These are phyloP conservation scores for Antheraea mylitta DNA, from an alignment of 1,140 invertebrate species.

Conservation along the genomic window DNA sequence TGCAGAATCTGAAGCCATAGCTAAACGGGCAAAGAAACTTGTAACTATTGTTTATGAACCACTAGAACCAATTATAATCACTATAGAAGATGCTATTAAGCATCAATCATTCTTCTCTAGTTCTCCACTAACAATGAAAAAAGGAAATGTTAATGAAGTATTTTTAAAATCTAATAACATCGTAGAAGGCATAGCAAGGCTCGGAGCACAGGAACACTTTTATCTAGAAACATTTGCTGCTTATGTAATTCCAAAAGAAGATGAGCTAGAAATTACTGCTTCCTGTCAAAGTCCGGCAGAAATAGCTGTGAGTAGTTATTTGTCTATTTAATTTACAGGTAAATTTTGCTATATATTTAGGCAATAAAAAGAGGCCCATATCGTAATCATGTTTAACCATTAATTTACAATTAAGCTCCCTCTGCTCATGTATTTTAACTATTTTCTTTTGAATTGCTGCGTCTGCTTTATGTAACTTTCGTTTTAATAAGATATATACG, in stretches of 20 bases:
- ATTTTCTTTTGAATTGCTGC: no score
- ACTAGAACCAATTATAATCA: slow-evolving; percentile 87
- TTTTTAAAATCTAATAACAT: slow-evolving; percentile 83
- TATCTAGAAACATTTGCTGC: slow-evolving; percentile 91
- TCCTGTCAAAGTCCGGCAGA: slow-evolving; percentile 92
- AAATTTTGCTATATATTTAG: slow-evolving; percentile 14
- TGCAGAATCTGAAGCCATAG: slow-evolving; percentile 85
- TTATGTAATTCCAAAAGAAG: slow-evolving; percentile 87
- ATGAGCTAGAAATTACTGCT: slow-evolving; percentile 92
- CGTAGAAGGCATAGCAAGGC: slow-evolving; percentile 86
- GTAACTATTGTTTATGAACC: slow-evolving; percentile 89
- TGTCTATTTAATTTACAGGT: not conserved
- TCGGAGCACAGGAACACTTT: slow-evolving; percentile 97
- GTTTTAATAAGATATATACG: no score
- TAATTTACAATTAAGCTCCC: no score
- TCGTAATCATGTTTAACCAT: no score
- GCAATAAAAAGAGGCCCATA: no score
- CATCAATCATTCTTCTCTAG: slow-evolving; percentile 84
- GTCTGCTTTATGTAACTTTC: no score
- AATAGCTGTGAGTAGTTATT: slow-evolving; percentile 74
- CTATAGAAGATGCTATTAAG: slow-evolving; percentile 91
- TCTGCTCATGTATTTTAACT: no score
- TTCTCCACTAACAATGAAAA: slow-evolving; percentile 76
- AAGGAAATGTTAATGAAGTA: slow-evolving; percentile 84
- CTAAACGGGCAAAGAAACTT: slow-evolving; percentile 86